Percentiles rank a stretch among this genome's conserved stretches.
Conservation (phyloP, 2,888 invertebrate species). For the Scaptomyza cyrtandrae region DNA sequence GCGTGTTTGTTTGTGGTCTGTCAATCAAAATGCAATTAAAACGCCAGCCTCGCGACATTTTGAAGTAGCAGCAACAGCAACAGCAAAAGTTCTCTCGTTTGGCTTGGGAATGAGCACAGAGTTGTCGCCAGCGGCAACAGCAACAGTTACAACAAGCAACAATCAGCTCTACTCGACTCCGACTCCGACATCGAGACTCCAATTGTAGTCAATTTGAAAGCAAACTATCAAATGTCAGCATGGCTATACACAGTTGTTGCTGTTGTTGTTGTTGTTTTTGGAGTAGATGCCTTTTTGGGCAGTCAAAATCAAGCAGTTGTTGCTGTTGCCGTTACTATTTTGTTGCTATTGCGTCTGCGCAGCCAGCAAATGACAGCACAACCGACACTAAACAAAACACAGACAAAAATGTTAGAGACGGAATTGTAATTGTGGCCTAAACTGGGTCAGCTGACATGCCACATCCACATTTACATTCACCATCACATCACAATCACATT, state of each 20-base stretch:
- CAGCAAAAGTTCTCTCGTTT: slow-evolving; percentile 58
- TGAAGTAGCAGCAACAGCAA: slow-evolving; percentile 16
- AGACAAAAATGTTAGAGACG: slow-evolving; percentile 56
- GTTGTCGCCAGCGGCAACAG: slow-evolving; percentile 54
- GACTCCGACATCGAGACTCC: slow-evolving; percentile 28
- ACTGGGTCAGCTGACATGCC: slow-evolving; percentile 73
- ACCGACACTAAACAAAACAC: slow-evolving; percentile 38
- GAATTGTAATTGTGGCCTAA: slow-evolving; percentile 77
- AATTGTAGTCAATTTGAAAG: slow-evolving; percentile 80
- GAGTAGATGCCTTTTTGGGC: slow-evolving; percentile 61
- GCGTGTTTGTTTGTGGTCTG: slow-evolving; percentile 25
- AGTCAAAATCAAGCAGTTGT: slow-evolving; percentile 58
- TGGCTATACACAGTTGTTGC: slow-evolving; percentile 22
- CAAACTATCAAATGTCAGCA: slow-evolving; percentile 79
- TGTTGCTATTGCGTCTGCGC: slow-evolving; percentile 68
- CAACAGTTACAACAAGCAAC: slow-evolving; percentile 20
- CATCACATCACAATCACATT: slow-evolving; percentile 35
- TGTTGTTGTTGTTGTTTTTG: slow-evolving; percentile 27
- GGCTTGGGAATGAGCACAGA: slow-evolving; percentile 72
- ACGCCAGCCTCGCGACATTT: slow-evolving; percentile 51
- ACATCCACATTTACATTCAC: slow-evolving; percentile 43
- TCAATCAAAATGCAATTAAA: slow-evolving; percentile 71
- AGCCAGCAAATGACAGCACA: slow-evolving; percentile 41
- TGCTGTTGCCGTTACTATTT: slow-evolving; percentile 28
- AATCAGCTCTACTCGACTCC: slow-evolving; percentile 37